Evolutionary conservation across 2,888 invertebrate species (phyloP), one percentile per base, ranked within the genome.

Genomic region (Chrysotoxum bicinctum): DNA sequence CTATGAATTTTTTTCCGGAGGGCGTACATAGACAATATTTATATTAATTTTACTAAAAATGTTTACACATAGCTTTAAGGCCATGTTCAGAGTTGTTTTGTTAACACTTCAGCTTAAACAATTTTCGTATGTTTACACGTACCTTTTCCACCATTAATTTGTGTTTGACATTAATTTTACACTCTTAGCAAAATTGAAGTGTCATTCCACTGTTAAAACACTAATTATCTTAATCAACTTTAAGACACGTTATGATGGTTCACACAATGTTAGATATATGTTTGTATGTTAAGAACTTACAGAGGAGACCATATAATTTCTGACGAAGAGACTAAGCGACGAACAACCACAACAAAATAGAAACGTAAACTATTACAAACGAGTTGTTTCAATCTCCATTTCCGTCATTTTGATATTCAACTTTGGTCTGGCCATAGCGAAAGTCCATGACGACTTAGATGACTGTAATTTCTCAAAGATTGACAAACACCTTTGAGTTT

Each of bases 141-240:
- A 30, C 12, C 2, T 40, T n/a, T n/a, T 40, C 37, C 12, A 37
- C 14, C 52, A 26, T 23, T 50, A 14, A 8, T 0, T 50, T 50
- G 4, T 26, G 14, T n/a, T 8, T n/a, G 50, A 3, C 23, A n/a
- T 52, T 9, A 52, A 8, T n/a, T 26, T 52, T 9, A 52, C 76
- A 50, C 58, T 58, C 58, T 58, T 37, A 68, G 21, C 23, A 23
- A 23, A 48, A 12, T 21, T 12, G 21, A 23, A 48, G 21, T 48
- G 48, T 48, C 21, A 48, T 48, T 23, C 21, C 76, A 40, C 58
- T 58, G 68, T 40, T 40, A n/a, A 26, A 26, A 56, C 56, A 48
- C 48, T 68, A 68, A 76, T 68, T 76, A 58, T 76, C 30, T 40
- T 40, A 76, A 58, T 76, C 68, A 76, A 48, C 68, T 54, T 64